Evolutionary conservation across 1,140 invertebrate genomes (phyloP).

Genomic region (Ephestia elutella): DNA sequence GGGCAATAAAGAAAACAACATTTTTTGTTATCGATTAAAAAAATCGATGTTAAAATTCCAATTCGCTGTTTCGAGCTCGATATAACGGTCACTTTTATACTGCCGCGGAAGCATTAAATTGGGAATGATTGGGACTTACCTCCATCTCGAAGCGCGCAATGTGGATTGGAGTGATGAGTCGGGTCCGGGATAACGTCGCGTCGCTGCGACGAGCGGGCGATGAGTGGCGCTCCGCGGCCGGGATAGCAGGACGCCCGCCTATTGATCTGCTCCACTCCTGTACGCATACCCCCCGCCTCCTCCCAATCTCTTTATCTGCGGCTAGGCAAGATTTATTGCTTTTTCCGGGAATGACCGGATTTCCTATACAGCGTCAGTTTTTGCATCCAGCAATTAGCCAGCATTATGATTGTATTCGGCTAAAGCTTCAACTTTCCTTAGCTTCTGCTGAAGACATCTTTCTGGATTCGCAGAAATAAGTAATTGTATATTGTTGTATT

Average conservation of each 20-base stretch:
- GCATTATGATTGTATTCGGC: not conserved
- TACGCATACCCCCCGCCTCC: constrained; percentile 25
- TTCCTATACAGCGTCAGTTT: constrained; percentile 32
- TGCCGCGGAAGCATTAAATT: not conserved
- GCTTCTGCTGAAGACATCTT: not conserved
- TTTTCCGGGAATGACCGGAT: constrained; percentile 58
- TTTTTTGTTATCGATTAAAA: not conserved
- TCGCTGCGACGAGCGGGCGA: constrained; percentile 14
- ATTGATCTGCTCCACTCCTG: constrained; percentile 52
- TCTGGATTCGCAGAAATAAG: too few relatives aligned
- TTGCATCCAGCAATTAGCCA: constrained; percentile 7
- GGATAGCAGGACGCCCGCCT: constrained; percentile 45
- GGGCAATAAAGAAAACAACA: not conserved
- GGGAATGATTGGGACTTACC: constrained; percentile 23
- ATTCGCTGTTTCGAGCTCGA: not conserved
- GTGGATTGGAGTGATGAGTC: not conserved
- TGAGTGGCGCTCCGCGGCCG: constrained; percentile 34
- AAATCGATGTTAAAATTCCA: not conserved
- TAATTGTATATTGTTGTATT: too few relatives aligned
- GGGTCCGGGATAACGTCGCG: constrained; percentile 16
- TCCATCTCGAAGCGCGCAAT: constrained; percentile 29
- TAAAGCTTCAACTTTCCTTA: not conserved
- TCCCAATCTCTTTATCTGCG: constrained; percentile 48
- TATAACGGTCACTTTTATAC: not conserved
- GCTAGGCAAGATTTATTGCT: constrained; percentile 55